phyloP scores from a whole-genome alignment of 2,797 vertebrate genomes.

The Spinus pinus region DNA sequence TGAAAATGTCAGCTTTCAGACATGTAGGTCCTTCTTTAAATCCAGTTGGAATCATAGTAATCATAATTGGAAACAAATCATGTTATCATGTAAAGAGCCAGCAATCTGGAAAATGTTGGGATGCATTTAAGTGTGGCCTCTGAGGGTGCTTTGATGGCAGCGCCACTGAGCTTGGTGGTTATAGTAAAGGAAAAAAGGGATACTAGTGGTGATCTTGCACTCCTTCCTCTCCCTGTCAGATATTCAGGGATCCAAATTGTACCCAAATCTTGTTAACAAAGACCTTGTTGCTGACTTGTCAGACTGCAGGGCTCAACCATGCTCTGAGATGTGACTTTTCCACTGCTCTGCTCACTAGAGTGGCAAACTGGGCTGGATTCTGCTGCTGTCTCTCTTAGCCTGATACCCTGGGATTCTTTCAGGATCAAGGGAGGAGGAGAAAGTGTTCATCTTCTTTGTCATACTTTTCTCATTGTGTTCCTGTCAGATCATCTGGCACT shows the following conservation, averaged over 20 bases:
- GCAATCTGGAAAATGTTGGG: not conserved
- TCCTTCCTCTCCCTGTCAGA: not conserved
- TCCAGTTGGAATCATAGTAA: not conserved
- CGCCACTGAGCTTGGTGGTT: not conserved
- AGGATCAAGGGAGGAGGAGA: not conserved
- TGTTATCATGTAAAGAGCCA: not conserved
- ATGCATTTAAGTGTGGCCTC: not conserved
- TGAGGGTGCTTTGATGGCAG: not conserved
- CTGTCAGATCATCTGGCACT: not conserved
- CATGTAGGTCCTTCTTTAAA: not conserved
- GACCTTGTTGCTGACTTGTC: not conserved
- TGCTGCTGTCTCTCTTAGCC: not conserved
- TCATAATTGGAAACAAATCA: not conserved
- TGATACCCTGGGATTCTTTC: not conserved
- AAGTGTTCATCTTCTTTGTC: not conserved
- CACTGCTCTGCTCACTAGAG: not conserved
- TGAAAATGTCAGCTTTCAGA: not conserved
- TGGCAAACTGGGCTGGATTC: not conserved
- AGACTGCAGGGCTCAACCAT: not conserved
- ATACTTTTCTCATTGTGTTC: fast-evolving
- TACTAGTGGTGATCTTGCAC: not conserved
- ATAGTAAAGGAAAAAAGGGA: not conserved
- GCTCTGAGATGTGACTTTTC: not conserved
- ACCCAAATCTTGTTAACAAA: not conserved
- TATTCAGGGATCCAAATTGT: not conserved